Evolutionary conservation across 1,140 invertebrate species (phyloP).

Genomic region (Laupala kohalensis): DNA sequence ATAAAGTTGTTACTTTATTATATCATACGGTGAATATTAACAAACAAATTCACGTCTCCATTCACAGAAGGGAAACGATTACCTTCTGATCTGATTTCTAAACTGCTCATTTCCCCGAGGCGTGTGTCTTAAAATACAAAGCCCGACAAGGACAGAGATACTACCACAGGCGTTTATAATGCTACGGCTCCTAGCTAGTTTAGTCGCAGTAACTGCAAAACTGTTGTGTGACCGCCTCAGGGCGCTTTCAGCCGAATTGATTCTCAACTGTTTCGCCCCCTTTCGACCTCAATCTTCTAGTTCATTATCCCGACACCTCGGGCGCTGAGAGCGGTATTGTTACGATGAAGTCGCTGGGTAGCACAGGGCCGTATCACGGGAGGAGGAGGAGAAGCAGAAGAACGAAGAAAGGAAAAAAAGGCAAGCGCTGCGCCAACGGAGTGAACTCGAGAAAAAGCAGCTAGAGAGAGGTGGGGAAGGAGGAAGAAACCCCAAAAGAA

Average conservation of each 20-base stretch:
- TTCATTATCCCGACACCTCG: conserved; percentile 8
- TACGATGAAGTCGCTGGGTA: background rate
- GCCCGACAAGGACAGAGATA: background rate
- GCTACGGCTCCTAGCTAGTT: background rate
- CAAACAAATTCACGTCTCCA: background rate
- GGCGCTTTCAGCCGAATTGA: conserved; percentile 9
- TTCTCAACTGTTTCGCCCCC: conserved; percentile 9
- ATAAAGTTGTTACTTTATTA: background rate
- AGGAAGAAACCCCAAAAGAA: background rate
- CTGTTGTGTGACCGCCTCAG: conserved; percentile 1
- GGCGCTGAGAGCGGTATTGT: conserved; percentile 3
- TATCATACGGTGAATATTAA: background rate
- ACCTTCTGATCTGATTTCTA: background rate
- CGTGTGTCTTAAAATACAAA: background rate
- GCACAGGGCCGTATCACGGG: background rate
- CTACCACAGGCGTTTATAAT: background rate
- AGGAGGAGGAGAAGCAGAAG: background rate
- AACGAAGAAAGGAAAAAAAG: background rate
- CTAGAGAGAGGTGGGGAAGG: background rate
- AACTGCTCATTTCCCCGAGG: background rate
- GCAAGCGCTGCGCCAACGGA: background rate
- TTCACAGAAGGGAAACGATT: background rate
- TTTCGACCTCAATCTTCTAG: conserved; percentile 10
- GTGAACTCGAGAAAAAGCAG: background rate
- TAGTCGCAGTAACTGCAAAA: conserved; percentile 6